Evolutionary conservation across 2,113 vertebrate genomes (phyloP).

Genomic region (Chaetodon trifascialis): DNA sequence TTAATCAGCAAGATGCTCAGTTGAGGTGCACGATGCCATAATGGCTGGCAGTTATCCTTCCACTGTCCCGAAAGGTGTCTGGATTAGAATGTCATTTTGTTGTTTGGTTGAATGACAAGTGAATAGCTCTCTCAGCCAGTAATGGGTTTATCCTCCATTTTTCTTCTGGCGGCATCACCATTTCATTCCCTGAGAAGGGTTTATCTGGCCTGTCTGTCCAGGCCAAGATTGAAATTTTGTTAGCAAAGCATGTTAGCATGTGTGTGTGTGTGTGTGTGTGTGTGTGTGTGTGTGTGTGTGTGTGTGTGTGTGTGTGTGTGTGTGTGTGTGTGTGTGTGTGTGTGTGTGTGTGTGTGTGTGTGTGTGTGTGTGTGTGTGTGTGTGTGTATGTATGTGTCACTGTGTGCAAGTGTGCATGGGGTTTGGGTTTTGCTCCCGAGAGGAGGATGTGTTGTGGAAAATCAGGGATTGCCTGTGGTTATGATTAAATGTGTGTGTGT

Average conservation of each 20-base stretch:
- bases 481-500: slow-evolving; percentile 39
- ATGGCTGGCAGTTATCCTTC: slow-evolving; percentile 37
- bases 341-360: not conserved
- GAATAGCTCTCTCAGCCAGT: slow-evolving; percentile 61
- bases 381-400: too few relatives aligned
- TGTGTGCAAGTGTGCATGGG: not conserved
- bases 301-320: too few relatives aligned
- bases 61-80: slow-evolving; percentile 56
- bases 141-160: slow-evolving; percentile 68
- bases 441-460: slow-evolving; percentile 39
- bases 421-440: slow-evolving; percentile 46
- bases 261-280: not conserved
- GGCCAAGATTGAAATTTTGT: slow-evolving; percentile 63
- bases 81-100: slow-evolving; percentile 71
- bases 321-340: too few relatives aligned
- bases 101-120: slow-evolving; percentile 71
- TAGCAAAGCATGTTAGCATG: slow-evolving; percentile 26
- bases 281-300: too few relatives aligned
- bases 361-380: too few relatives aligned
- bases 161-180: slow-evolving; percentile 55
- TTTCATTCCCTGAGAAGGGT: slow-evolving; percentile 67
- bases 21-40: slow-evolving; percentile 11
- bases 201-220: slow-evolving; percentile 71
- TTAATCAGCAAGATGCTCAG: not conserved
- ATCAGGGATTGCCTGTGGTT: slow-evolving; percentile 61